phyloP scores from a whole-genome alignment of 2,113 vertebrate genomes.

The Silurus asotus region DNA sequence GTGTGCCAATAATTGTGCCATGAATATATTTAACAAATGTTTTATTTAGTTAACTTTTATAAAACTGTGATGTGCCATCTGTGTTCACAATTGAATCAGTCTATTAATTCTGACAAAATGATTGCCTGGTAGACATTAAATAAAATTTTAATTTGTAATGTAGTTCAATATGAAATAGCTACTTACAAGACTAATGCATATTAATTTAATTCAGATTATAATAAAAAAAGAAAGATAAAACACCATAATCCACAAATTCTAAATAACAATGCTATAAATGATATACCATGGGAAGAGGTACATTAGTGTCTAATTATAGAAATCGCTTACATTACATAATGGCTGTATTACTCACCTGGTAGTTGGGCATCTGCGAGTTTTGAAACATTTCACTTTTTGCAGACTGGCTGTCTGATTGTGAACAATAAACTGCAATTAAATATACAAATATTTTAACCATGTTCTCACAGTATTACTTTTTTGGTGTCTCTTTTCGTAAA shows the following conservation, averaged over 20 bases:
- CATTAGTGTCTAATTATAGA: background rate
- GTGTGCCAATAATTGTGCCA: too few relatives aligned
- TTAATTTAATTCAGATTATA: background rate
- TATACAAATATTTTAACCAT: background rate
- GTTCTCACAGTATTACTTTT: background rate
- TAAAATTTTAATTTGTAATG: background rate
- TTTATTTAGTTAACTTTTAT: too few relatives aligned
- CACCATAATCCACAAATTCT: background rate
- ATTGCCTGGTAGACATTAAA: background rate
- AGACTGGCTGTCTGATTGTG: conserved; percentile 5
- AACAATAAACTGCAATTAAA: conserved; percentile 36
- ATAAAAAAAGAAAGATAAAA: background rate
- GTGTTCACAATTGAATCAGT: too few relatives aligned
- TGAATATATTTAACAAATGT: too few relatives aligned
- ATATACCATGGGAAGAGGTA: background rate
- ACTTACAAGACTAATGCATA: background rate
- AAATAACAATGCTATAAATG: background rate
- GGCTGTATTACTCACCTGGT: conserved; percentile 36
- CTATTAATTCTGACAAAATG: background rate
- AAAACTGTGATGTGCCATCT: too few relatives aligned
- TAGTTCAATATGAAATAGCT: background rate
- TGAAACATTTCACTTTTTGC: conserved; percentile 12
- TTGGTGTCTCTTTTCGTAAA: background rate
- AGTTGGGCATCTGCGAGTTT: conserved; percentile 14
- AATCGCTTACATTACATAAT: background rate